Conservation (phyloP, 37 sponge, comb jelly and placozoan genomes). For the Tethya wilhelma region DNA sequence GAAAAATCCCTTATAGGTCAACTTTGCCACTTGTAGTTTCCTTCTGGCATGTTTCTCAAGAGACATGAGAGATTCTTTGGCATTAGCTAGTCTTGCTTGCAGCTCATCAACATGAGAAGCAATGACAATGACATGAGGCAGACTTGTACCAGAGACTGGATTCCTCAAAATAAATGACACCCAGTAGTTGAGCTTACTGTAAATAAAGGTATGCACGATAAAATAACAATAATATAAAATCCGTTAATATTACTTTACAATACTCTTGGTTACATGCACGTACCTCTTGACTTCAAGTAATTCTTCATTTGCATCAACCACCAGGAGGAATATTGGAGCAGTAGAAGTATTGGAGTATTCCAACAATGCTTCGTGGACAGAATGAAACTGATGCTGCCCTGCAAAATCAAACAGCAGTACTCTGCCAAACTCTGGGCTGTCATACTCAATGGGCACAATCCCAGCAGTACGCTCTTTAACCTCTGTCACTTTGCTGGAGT, state of each 20-base stretch:
- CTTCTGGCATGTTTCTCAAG: not conserved
- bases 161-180: slow-evolving; percentile 39
- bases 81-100: not conserved
- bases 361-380: slow-evolving; percentile 48
- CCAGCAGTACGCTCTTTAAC: slow-evolving; percentile 38
- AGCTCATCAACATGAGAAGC: slow-evolving; percentile 46
- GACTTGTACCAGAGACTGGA: slow-evolving; percentile 4
- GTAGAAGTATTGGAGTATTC: slow-evolving; percentile 35
- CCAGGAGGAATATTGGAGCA: slow-evolving; percentile 48
- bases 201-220: not conserved
- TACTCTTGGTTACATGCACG: not conserved
- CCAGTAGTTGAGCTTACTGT: slow-evolving; percentile 45
- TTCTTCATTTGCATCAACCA: slow-evolving; percentile 37
- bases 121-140: slow-evolving; percentile 46
- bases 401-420: slow-evolving; percentile 66
- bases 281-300: slow-evolving; percentile 29
- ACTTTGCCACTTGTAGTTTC: not conserved
- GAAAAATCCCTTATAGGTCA: slow-evolving; percentile 36
- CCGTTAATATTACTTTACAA: not conserved
- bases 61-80: not conserved
- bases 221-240: not conserved
- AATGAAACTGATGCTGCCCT: slow-evolving; percentile 59
- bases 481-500: not conserved
- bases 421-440: slow-evolving; percentile 49
- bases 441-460: slow-evolving; percentile 33